Evolutionary conservation across 2,113 vertebrate genomes (phyloP).

Genomic region (Oreotragus oreotragus): DNA sequence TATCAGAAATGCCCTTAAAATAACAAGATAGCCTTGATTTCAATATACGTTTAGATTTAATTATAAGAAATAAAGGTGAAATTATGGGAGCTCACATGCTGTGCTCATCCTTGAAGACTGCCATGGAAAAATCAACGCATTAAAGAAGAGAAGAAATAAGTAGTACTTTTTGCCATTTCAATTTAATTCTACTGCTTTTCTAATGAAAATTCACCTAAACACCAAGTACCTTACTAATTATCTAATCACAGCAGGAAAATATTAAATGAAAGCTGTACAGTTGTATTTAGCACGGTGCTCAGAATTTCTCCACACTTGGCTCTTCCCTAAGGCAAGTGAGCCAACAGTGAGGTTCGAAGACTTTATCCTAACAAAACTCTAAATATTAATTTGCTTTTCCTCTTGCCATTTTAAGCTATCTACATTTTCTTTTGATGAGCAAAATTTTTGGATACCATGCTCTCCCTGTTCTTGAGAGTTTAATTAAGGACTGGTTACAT

Average conservation of each 20-base stretch:
- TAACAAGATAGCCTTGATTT: neutral
- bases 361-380: neutral
- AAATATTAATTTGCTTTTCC: neutral
- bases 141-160: slow-evolving; percentile 55
- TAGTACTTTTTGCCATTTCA: slow-evolving; percentile 44
- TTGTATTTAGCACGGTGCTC: slow-evolving; percentile 29
- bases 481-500: neutral
- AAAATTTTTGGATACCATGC: neutral
- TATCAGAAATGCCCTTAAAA: slow-evolving; percentile 4
- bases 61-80: slow-evolving; percentile 66
- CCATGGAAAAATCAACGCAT: slow-evolving; percentile 52
- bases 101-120: slow-evolving; percentile 32
- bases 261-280: slow-evolving; percentile 59
- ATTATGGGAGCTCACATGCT: slow-evolving; percentile 43
- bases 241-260: slow-evolving; percentile 67
- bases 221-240: slow-evolving; percentile 62
- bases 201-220: slow-evolving; percentile 71
- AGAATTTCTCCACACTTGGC: neutral
- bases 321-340: slow-evolving; percentile 33
- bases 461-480: neutral
- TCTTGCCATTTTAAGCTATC: neutral
- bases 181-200: slow-evolving; percentile 65
- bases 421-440: neutral
- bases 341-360: neutral
- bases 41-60: slow-evolving; percentile 50